Conservation (phyloP, 2,113 vertebrate species). For the Orthonyx spaldingii region DNA sequence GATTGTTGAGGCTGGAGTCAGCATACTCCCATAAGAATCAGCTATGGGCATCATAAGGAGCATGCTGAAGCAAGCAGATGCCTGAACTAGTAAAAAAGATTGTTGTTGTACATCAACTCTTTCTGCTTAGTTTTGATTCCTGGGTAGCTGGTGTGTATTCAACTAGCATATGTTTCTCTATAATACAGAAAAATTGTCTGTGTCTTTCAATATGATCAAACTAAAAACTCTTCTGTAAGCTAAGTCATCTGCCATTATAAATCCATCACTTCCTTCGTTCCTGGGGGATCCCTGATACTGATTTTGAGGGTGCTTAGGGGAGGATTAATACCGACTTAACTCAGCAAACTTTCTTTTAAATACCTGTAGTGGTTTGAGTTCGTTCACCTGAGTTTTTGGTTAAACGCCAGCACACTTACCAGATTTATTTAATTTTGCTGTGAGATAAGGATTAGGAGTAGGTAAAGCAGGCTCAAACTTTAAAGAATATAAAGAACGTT, state of each 20-base stretch:
- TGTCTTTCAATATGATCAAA: neutral
- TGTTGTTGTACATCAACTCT: neutral
- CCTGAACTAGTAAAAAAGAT: neutral
- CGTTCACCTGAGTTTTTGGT: no score
- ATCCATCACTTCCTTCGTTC: neutral
- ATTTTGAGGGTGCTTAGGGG: neutral
- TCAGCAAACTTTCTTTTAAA: neutral
- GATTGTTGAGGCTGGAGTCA: neutral
- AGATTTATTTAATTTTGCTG: no score
- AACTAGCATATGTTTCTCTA: neutral
- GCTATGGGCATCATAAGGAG: neutral
- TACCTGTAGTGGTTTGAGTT: no score
- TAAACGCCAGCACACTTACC: no score
- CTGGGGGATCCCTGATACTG: neutral
- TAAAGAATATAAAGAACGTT: no score
- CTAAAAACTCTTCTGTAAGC: neutral
- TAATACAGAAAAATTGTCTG: neutral
- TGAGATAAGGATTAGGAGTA: no score
- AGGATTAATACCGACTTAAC: neutral
- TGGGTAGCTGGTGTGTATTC: neutral
- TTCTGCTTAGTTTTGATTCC: neutral
- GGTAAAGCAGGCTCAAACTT: no score
- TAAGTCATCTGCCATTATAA: neutral
- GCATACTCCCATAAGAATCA: neutral
- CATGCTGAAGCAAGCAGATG: neutral